Conservation (phyloP, 2,888 invertebrate genomes). For the Temnothorax rugatulus region DNA sequence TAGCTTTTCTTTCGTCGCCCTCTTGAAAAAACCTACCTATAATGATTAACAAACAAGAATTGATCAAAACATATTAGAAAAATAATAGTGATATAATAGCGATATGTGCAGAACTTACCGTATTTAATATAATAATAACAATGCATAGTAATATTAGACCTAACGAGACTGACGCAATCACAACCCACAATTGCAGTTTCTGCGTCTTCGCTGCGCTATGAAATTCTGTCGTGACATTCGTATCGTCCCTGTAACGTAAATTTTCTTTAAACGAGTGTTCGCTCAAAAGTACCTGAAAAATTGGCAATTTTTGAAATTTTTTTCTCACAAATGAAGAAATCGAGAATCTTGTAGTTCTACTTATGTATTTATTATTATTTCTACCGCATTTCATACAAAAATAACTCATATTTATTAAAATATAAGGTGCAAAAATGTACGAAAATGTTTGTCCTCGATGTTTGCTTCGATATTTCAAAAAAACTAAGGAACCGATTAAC, state of each 20-base stretch:
- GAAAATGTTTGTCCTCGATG: neutral
- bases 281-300: neutral
- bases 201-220: conserved; percentile 60
- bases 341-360: neutral
- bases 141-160: conserved; percentile 73
- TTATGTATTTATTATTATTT: neutral
- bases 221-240: conserved; percentile 73
- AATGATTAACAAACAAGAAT: conserved; percentile 53
- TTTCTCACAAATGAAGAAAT: neutral
- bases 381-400: too few species aligned
- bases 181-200: conserved; percentile 74
- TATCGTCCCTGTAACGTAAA: conserved; percentile 60
- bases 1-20: conserved; percentile 67
- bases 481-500: neutral
- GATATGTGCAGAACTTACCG: conserved; percentile 55
- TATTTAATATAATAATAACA: conserved; percentile 64
- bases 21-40: conserved; percentile 78
- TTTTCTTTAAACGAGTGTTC: neutral
- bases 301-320: neutral
- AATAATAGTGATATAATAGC: neutral
- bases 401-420: too few species aligned
- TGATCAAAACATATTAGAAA: neutral
- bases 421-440: too few species aligned
- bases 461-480: neutral
- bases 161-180: conserved; percentile 74